Conservation (phyloP, 2,113 vertebrate species). For the Psephotus haematonotus region DNA sequence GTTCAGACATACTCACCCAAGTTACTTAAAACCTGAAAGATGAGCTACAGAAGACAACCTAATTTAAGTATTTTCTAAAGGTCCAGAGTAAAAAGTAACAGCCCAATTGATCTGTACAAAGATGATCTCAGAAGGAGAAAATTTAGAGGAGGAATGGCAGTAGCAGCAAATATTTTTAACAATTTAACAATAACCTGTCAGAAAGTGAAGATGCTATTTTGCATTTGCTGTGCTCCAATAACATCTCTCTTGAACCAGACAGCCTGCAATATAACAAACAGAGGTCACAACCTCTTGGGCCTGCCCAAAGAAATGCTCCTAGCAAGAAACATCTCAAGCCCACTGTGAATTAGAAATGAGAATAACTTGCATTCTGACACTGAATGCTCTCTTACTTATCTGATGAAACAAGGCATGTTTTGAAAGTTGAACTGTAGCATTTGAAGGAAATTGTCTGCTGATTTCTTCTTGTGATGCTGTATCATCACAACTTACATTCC, state of each 20-base stretch:
- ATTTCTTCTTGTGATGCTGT: background rate
- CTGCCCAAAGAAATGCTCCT: background rate
- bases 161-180: background rate
- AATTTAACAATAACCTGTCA: background rate
- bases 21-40: background rate
- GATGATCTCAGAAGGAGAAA: background rate
- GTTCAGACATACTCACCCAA: background rate
- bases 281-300: background rate
- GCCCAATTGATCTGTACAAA: background rate
- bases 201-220: background rate
- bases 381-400: background rate
- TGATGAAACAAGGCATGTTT: conserved; percentile 5
- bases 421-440: conserved; percentile 7
- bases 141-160: background rate
- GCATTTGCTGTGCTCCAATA: background rate
- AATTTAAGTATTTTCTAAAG: background rate
- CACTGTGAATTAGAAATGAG: background rate
- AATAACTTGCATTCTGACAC: conserved; percentile 22
- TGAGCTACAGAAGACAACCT: background rate
- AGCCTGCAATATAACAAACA: background rate
- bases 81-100: background rate
- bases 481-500: background rate
- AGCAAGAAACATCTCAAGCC: background rate
- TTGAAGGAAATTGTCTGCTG: background rate
- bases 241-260: background rate